A percentile compares a stretch with the other conserved stretches of the same genome.
phyloP scores from a whole-genome alignment of 2,113 vertebrate species.

The Baryphthengus martii region DNA sequence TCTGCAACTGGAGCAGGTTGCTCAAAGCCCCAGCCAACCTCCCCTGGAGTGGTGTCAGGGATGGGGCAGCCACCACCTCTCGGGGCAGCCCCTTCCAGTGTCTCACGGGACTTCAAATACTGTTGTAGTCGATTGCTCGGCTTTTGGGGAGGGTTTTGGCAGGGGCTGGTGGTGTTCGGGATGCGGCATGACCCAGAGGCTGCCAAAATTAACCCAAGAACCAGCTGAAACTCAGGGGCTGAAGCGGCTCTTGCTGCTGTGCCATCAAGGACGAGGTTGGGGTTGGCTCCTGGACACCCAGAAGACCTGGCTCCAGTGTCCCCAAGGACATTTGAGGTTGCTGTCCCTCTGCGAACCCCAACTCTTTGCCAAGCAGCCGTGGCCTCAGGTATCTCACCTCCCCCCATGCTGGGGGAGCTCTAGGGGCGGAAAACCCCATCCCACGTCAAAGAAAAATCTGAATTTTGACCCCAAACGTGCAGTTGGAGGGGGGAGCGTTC shows the following conservation, averaged over 20 bases:
- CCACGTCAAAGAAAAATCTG: too few species aligned
- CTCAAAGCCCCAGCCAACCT: too few species aligned
- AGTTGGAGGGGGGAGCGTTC: not conserved
- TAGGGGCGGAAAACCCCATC: not conserved
- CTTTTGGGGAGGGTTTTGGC: not conserved
- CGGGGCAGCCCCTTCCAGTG: not conserved
- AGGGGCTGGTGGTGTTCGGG: not conserved
- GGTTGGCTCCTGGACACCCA: not conserved
- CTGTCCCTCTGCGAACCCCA: not conserved
- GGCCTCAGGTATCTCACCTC: not conserved
- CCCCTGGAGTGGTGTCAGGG: not conserved
- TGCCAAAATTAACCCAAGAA: not conserved
- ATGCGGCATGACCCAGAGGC: accelerated
- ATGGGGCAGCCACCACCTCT: not conserved
- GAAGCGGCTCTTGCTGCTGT: accelerated
- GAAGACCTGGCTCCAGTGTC: not conserved
- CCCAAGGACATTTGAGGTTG: too few species aligned
- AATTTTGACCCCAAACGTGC: not conserved
- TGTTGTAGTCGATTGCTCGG: accelerated
- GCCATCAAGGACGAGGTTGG: not conserved
- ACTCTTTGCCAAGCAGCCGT: not conserved
- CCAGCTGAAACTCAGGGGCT: accelerated
- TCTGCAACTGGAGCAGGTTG: not conserved
- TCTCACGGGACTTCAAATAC: not conserved
- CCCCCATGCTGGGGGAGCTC: accelerated